Percentiles rank a stretch among this genome's conserved stretches.
phyloP scores from a whole-genome alignment of 2,113 vertebrate species.

The Tetrax tetrax region DNA sequence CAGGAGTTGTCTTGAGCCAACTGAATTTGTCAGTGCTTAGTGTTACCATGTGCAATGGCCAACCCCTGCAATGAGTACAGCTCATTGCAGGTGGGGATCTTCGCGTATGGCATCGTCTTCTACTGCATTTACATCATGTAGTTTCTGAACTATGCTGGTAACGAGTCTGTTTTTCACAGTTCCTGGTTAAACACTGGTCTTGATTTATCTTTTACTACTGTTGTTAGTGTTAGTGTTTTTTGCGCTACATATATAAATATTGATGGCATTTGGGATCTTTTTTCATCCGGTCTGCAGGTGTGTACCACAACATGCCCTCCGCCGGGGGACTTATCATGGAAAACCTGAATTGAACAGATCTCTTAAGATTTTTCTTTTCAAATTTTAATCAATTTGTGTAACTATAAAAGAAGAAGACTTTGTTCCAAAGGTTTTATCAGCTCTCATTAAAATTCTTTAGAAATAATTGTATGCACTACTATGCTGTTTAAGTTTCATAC shows the following conservation, averaged over 20 bases:
- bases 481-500: not conserved
- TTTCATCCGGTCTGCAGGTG: not conserved
- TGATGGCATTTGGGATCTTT: not conserved
- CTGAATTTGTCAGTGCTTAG: too few species aligned
- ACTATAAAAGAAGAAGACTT: not conserved
- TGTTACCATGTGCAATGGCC: rapidly evolving
- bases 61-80: rapidly evolving
- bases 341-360: not conserved
- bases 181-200: not conserved
- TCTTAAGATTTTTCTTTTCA: not conserved
- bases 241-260: not conserved
- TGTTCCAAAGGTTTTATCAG: not conserved
- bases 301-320: rapidly evolving
- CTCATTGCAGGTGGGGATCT: not conserved
- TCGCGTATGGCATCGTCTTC: rapidly evolving
- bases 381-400: not conserved
- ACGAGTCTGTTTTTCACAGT: not conserved
- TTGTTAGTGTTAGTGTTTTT: not conserved
- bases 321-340: not conserved
- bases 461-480: not conserved
- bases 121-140: not conserved
- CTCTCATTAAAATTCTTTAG: not conserved
- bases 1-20: rapidly evolving
- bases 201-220: not conserved
- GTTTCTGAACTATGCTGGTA: not conserved